Evolutionary conservation across 2,888 invertebrate genomes (phyloP).

Genomic region (Diadromus collaris): DNA sequence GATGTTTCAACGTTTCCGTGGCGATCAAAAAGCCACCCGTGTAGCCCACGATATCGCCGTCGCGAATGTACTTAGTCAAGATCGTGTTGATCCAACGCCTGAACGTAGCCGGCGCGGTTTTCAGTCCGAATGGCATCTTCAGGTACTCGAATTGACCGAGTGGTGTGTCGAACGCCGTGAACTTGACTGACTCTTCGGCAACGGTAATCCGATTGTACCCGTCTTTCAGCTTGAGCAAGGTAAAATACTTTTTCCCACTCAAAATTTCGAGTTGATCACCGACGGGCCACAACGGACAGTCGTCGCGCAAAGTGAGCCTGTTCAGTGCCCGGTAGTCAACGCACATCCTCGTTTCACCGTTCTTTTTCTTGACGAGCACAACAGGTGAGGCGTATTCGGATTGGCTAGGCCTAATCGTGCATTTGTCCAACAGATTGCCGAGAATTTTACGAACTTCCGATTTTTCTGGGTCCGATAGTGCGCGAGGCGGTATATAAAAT

Average conservation of each 20-base stretch:
- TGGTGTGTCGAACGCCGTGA: conserved; percentile 49
- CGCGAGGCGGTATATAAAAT: conserved; percentile 47
- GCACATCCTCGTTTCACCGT: conserved; percentile 53
- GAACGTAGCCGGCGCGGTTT: conserved; percentile 43
- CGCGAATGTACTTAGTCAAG: conserved; percentile 28
- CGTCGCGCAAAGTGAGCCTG: conserved; percentile 42
- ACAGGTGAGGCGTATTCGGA: conserved; percentile 56
- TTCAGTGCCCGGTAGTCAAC: too few relatives aligned
- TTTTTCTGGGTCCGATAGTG: conserved; percentile 54
- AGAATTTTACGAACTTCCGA: conserved; percentile 49
- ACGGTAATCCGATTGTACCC: conserved; percentile 37
- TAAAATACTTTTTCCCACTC: conserved; percentile 50
- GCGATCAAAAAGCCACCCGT: conserved; percentile 58
- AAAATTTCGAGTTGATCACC: conserved; percentile 53
- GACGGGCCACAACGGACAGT: conserved; percentile 55
- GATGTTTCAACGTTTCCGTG: conserved; percentile 44
- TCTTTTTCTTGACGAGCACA: conserved; percentile 57
- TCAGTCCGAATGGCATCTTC: too few relatives aligned
- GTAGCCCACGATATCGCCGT: conserved; percentile 46
- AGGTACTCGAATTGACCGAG: conserved; percentile 47
- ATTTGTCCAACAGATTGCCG: conserved; percentile 46
- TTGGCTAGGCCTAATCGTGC: conserved; percentile 47
- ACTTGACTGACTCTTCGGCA: conserved; percentile 24
- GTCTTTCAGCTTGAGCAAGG: conserved; percentile 37
- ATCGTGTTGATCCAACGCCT: conserved; percentile 33